Percentiles rank a stretch among this genome's conserved stretches.
phyloP scores from a whole-genome alignment of 2,113 vertebrate species.

The Steatornis caripensis region DNA sequence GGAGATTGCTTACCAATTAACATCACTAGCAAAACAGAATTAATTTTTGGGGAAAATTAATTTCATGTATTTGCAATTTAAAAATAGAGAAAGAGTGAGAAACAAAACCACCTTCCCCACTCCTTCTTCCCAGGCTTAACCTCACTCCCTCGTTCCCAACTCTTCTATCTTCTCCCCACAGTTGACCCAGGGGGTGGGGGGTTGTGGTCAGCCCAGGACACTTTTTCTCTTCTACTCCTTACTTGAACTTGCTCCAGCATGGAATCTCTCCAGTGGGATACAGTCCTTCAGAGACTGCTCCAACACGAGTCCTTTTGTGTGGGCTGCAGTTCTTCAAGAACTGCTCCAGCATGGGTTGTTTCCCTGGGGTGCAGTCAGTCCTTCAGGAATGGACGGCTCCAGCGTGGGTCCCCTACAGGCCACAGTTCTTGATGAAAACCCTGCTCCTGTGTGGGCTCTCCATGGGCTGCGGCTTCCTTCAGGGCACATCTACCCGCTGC shows the following conservation, averaged over 20 bases:
- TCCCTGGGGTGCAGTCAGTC: not conserved
- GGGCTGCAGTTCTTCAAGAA: not conserved
- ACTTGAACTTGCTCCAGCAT: not conserved
- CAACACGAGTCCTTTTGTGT: rapidly evolving
- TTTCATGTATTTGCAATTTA: not conserved
- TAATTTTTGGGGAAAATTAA: rapidly evolving
- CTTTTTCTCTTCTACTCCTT: not conserved
- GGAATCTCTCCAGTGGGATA: not conserved
- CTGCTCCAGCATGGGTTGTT: not conserved
- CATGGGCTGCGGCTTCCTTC: not conserved
- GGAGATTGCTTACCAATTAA: not conserved
- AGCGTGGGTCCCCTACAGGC: not conserved
- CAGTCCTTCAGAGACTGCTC: not conserved
- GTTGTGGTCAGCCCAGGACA: not conserved
- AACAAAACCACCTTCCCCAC: not conserved
- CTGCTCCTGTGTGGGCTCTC: not conserved
- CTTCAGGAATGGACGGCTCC: not conserved
- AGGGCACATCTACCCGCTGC: not conserved
- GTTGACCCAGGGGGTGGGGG: rapidly evolving
- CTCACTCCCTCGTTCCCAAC: not conserved
- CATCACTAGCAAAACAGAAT: not conserved
- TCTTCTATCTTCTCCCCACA: rapidly evolving
- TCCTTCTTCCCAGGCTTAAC: not conserved
- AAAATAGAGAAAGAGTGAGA: not conserved
- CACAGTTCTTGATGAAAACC: not conserved